Percentiles rank a stretch among this genome's conserved stretches.
Evolutionary conservation across 2,888 invertebrate species (phyloP).

Genomic region (Lycophotia porphyrea): DNA sequence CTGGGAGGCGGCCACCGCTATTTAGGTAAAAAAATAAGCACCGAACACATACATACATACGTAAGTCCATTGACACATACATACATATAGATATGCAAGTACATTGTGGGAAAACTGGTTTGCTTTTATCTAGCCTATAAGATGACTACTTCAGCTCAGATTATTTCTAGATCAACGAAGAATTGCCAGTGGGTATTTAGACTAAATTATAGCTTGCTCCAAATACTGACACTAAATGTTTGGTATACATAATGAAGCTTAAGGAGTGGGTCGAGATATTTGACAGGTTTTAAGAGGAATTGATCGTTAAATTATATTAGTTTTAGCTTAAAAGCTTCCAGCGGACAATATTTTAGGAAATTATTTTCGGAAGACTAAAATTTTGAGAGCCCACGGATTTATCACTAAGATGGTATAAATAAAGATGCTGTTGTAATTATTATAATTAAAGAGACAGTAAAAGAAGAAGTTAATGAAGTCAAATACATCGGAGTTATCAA

Average conservation of each 20-base stretch:
- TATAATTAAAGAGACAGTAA: not conserved
- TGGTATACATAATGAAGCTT: slow-evolving; percentile 38
- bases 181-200: slow-evolving; percentile 53
- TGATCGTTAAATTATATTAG: slow-evolving; percentile 40
- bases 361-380: not conserved
- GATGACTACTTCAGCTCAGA: slow-evolving; percentile 26
- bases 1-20: slow-evolving; percentile 48
- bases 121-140: slow-evolving; percentile 23
- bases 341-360: slow-evolving; percentile 16
- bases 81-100: slow-evolving; percentile 3
- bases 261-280: slow-evolving; percentile 43
- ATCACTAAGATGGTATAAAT: not conserved
- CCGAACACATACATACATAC: slow-evolving; percentile 29
- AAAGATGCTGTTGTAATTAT: not conserved
- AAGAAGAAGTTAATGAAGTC: not conserved
- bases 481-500: not conserved
- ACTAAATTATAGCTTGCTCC: slow-evolving; percentile 59
- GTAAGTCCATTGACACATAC: slow-evolving; percentile 45
- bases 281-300: slow-evolving; percentile 37
- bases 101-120: slow-evolving; percentile 48
- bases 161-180: slow-evolving; percentile 46
- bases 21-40: slow-evolving; percentile 66
- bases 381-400: slow-evolving; percentile 16
- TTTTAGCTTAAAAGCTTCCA: slow-evolving; percentile 21
- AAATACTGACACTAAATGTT: slow-evolving; percentile 57